Percentiles rank a stretch among this genome's conserved stretches.
Conservation (phyloP, 2,113 vertebrate species). For the Apteryx mantelli region DNA sequence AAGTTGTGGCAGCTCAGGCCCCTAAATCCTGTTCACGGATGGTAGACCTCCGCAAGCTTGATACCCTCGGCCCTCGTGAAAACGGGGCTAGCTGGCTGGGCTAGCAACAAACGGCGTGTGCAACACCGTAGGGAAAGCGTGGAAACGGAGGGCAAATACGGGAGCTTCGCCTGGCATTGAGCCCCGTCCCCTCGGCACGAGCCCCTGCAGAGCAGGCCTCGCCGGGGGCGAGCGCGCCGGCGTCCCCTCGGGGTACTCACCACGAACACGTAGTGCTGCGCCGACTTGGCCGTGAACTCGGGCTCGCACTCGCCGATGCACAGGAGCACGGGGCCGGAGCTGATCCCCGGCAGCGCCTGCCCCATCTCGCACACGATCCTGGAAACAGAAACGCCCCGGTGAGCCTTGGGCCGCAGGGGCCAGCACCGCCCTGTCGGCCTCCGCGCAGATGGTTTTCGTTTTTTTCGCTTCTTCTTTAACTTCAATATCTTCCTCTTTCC, state of each 20-base stretch:
- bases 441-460: not conserved
- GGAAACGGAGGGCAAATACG: rapidly evolving
- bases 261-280: slow-evolving; percentile 93
- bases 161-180: rapidly evolving
- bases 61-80: not conserved
- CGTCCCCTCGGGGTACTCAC: slow-evolving; percentile 71
- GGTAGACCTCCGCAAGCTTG: rapidly evolving
- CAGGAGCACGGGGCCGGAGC: slow-evolving; percentile 89
- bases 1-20: rapidly evolving
- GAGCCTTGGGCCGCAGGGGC: slow-evolving; percentile 8
- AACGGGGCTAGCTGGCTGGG: rapidly evolving
- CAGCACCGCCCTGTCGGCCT: not conserved
- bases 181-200: rapidly evolving
- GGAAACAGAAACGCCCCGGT: slow-evolving; percentile 25
- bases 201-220: rapidly evolving
- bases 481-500: slow-evolving; percentile 40
- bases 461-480: not conserved
- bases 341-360: slow-evolving; percentile 78
- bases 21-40: not conserved
- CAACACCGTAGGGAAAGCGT: rapidly evolving
- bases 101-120: rapidly evolving
- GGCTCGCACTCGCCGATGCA: slow-evolving; percentile 95
- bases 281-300: slow-evolving; percentile 90
- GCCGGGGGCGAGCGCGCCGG: no score
- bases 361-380: slow-evolving; percentile 99